Evolutionary conservation across 2,797 vertebrate species (phyloP).

Genomic region (Hippopotamyrus pictus): DNA sequence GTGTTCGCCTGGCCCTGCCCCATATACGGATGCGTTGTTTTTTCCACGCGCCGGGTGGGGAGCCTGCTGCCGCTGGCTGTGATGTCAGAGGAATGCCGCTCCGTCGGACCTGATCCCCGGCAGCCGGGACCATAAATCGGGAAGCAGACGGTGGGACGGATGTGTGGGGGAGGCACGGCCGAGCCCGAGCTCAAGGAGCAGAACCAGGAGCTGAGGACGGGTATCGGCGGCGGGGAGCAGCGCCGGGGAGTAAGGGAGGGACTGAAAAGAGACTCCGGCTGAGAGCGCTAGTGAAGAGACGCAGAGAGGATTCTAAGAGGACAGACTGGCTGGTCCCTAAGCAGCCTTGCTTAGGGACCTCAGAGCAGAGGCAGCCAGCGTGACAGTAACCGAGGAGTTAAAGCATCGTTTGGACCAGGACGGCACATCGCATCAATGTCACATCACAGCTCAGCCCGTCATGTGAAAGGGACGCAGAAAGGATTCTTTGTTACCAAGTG

Average conservation of each 20-base stretch:
- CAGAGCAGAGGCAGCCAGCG: too few species aligned
- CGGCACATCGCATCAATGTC: neutral
- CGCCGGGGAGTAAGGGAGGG: neutral
- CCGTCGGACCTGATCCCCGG: neutral
- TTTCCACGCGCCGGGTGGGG: neutral
- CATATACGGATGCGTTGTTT: neutral
- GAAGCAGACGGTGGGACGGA: neutral
- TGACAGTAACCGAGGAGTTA: neutral
- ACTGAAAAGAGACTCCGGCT: slow-evolving; percentile 6
- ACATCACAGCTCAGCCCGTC: neutral
- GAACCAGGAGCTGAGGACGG: slow-evolving; percentile 23
- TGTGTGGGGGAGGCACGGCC: neutral
- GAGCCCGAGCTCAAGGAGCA: neutral
- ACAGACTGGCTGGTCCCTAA: neutral
- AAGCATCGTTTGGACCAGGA: neutral
- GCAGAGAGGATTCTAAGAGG: neutral
- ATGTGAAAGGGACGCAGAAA: slow-evolving; percentile 19
- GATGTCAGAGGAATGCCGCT: slow-evolving; percentile 23
- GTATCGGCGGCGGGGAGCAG: neutral
- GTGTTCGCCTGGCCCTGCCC: neutral
- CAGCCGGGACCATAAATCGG: slow-evolving; percentile 15
- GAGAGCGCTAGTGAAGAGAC: neutral
- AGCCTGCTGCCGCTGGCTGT: neutral
- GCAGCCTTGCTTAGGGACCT: too few species aligned
- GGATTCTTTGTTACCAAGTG: slow-evolving; percentile 23